Percentiles rank a stretch among this genome's conserved stretches.
These are phyloP conservation scores for Zaprionus davidi DNA, from an alignment of 1,140 invertebrate species.

Conservation along the genomic window DNA sequence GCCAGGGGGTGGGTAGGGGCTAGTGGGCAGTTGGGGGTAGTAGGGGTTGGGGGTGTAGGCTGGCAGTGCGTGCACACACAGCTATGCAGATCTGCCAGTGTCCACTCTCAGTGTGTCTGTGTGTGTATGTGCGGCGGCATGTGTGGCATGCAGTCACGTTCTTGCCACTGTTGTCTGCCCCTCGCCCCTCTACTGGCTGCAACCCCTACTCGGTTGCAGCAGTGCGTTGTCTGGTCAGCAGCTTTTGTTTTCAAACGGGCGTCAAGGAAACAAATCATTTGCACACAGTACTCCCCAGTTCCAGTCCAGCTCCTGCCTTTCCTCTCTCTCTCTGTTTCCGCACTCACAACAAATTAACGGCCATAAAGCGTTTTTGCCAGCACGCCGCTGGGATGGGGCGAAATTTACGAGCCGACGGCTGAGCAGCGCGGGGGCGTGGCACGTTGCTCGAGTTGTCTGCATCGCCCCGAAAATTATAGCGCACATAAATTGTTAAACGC, in stretches of 20 bases:
- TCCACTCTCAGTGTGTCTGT: conserved; percentile 1
- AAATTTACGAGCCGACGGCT: conserved; percentile 5
- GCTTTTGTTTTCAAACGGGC: conserved; percentile 79
- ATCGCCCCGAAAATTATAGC: conserved; percentile 80
- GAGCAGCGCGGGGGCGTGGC: conserved; percentile 37
- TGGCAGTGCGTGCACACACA: conserved; percentile 37
- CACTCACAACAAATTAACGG: conserved; percentile 75
- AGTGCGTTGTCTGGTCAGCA: conserved; percentile 57
- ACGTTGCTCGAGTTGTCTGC: conserved; percentile 42
- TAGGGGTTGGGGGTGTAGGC: conserved; percentile 1
- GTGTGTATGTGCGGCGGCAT: conserved; percentile 44
- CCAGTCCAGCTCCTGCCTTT: neutral
- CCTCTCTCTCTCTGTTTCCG: neutral
- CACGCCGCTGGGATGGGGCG: neutral
- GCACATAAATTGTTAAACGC: conserved; percentile 82
- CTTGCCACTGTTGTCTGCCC: conserved; percentile 16
- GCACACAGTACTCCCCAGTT: conserved; percentile 56
- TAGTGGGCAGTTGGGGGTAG: neutral
- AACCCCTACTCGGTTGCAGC: conserved; percentile 1
- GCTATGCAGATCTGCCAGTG: conserved; percentile 29
- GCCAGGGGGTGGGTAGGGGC: neutral
- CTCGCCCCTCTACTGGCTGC: neutral
- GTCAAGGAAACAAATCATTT: conserved; percentile 82
- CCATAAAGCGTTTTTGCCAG: conserved; percentile 73
- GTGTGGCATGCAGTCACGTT: conserved; percentile 78